These are phyloP conservation scores for Trypoxylus dichotomus DNA, from an alignment of 1,140 invertebrate species.

Conservation along the genomic window DNA sequence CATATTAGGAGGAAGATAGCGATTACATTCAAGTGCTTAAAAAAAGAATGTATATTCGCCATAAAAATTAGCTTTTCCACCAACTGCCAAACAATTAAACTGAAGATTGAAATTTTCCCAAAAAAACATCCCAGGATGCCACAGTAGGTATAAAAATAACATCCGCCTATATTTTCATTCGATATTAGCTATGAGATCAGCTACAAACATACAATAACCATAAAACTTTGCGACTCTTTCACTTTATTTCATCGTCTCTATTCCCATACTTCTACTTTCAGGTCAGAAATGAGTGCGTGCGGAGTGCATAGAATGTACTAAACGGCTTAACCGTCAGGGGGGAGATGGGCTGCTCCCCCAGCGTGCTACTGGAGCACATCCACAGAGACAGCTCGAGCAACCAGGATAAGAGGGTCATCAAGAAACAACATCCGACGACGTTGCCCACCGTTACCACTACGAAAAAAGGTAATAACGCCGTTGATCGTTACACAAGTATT, in stretches of 20 bases:
- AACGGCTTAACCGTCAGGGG: slow-evolving; percentile 28
- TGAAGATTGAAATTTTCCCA: too few species aligned
- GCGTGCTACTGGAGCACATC: slow-evolving; percentile 49
- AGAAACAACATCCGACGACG: slow-evolving; percentile 31
- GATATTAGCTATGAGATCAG: too few species aligned
- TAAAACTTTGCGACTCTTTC: background rate
- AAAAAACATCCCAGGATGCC: too few species aligned
- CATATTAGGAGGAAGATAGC: too few species aligned
- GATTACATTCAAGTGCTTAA: too few species aligned
- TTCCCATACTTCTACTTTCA: background rate
- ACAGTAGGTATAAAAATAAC: too few species aligned
- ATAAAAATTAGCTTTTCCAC: too few species aligned
- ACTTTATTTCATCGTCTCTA: background rate
- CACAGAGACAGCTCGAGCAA: slow-evolving; percentile 47
- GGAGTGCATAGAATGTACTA: slow-evolving; percentile 21
- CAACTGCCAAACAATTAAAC: too few species aligned
- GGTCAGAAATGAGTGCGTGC: slow-evolving; percentile 5
- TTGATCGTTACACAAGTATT: background rate
- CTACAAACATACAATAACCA: background rate
- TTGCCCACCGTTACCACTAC: background rate
- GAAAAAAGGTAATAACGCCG: background rate
- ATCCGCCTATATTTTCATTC: too few species aligned
- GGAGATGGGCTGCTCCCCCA: slow-evolving; percentile 50
- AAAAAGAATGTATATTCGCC: too few species aligned
- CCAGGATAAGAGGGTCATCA: slow-evolving; percentile 41